These are phyloP conservation scores for Dicyema japonicum DNA, from an alignment of 1,140 invertebrate genomes.

Conservation along the genomic window DNA sequence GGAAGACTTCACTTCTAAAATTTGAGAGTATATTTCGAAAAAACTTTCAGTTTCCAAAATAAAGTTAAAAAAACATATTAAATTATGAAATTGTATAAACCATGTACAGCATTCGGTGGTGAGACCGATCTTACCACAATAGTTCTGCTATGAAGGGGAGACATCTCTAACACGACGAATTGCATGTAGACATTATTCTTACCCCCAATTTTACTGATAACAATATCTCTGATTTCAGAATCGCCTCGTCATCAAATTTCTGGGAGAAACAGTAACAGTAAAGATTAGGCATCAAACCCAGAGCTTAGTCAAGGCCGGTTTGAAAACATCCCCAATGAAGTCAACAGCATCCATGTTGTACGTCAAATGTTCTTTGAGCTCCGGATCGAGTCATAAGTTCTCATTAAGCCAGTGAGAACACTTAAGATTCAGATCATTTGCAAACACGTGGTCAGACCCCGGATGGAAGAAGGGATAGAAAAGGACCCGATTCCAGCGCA, in stretches of 20 bases:
- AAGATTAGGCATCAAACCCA: too few relatives aligned
- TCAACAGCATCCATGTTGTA: conserved; percentile 52
- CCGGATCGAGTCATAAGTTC: conserved; percentile 47
- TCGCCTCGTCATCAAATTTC: too few relatives aligned
- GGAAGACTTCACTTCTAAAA: too few relatives aligned
- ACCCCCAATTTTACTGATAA: not conserved
- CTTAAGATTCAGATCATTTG: conserved; percentile 78
- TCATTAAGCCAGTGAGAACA: conserved; percentile 46
- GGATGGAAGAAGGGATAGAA: conserved; percentile 43
- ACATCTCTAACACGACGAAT: conserved; percentile 53
- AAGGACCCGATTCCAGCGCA: conserved; percentile 87
- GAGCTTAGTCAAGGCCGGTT: conserved; percentile 20
- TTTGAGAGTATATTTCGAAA: too few relatives aligned
- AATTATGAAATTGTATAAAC: too few relatives aligned
- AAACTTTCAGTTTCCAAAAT: too few relatives aligned
- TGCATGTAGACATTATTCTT: conserved; percentile 14
- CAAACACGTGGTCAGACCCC: conserved; percentile 34
- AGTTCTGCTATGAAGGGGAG: conserved; percentile 66
- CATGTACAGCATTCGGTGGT: too few relatives aligned
- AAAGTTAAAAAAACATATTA: too few relatives aligned
- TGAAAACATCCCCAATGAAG: conserved; percentile 38
- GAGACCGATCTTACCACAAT: conserved; percentile 32
- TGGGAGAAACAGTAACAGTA: too few relatives aligned
- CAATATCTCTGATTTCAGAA: conserved; percentile 1
- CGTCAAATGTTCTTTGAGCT: conserved; percentile 12